Conservation (phyloP, 1,140 invertebrate genomes). For the Ooceraea biroi region DNA sequence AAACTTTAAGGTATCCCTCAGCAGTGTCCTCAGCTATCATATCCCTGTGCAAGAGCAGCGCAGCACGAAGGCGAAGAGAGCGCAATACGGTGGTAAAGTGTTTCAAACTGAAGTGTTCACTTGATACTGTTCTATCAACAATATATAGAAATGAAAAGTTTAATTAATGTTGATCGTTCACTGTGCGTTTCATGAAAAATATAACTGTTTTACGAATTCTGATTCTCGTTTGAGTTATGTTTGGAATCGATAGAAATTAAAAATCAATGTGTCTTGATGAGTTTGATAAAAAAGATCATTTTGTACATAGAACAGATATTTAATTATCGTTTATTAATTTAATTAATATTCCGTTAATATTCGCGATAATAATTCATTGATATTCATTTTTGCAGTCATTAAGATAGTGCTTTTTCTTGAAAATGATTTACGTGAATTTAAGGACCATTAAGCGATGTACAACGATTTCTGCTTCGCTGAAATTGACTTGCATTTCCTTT, state of each 20-base stretch:
- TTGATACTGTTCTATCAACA: too few relatives aligned
- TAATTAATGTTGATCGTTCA: too few relatives aligned
- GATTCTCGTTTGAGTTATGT: too few relatives aligned
- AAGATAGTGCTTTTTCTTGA: not conserved
- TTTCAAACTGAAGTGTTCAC: too few relatives aligned
- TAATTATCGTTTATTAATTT: not conserved
- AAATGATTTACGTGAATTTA: constrained; percentile 33
- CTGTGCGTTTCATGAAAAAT: too few relatives aligned
- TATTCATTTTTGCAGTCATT: too few relatives aligned
- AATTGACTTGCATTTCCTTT: constrained; percentile 37
- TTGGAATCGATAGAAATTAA: too few relatives aligned
- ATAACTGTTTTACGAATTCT: too few relatives aligned
- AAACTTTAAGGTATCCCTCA: constrained; percentile 85
- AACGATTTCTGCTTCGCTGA: constrained; percentile 8
- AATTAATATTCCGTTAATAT: not conserved
- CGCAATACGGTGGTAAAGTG: constrained; percentile 80
- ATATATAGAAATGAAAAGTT: too few relatives aligned
- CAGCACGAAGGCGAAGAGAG: constrained; percentile 80
- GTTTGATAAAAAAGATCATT: too few relatives aligned
- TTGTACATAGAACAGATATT: not conserved
- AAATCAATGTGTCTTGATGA: too few relatives aligned
- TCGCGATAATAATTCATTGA: not conserved
- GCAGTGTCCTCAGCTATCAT: constrained; percentile 84
- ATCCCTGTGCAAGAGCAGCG: constrained; percentile 81
- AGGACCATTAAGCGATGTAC: constrained; percentile 60